These are phyloP conservation scores for Peribatodes rhomboidaria DNA, from an alignment of 2,888 invertebrate genomes.

Conservation along the genomic window DNA sequence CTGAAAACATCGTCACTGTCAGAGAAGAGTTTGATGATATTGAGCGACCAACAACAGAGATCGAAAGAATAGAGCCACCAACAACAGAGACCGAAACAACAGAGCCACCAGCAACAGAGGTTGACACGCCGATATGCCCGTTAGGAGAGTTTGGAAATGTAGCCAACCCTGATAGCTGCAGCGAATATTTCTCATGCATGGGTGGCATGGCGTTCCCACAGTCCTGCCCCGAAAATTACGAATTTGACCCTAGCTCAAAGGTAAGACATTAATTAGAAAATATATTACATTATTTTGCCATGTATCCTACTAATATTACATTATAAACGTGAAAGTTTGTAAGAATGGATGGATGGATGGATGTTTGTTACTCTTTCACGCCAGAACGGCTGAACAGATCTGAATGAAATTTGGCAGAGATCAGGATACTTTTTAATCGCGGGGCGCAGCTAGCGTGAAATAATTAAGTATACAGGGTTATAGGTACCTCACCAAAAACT, in stretches of 20 bases:
- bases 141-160: constrained; percentile 52
- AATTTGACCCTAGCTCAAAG: constrained; percentile 48
- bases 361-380: too few relatives aligned
- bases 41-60: constrained; percentile 1
- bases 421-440: too few relatives aligned
- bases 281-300: too few relatives aligned
- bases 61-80: not conserved
- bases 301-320: too few relatives aligned
- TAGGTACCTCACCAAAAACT: too few relatives aligned
- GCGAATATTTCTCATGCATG: constrained; percentile 55
- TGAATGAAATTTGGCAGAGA: too few relatives aligned
- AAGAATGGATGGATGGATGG: too few relatives aligned
- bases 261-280: constrained; percentile 47
- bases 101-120: not conserved
- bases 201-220: constrained; percentile 47
- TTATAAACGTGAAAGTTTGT: too few relatives aligned
- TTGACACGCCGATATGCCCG: constrained; percentile 44
- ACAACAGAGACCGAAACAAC: constrained; percentile 5
- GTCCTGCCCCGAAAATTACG: constrained; percentile 51
- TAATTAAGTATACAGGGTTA: too few relatives aligned
- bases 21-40: constrained; percentile 3
- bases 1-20: not conserved
- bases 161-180: constrained; percentile 54
- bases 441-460: too few relatives aligned
- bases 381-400: too few relatives aligned